Percentiles rank a stretch among this genome's conserved stretches.
phyloP scores from a whole-genome alignment of 2,888 invertebrate genomes.

The Caenorhabditis imperialis region DNA sequence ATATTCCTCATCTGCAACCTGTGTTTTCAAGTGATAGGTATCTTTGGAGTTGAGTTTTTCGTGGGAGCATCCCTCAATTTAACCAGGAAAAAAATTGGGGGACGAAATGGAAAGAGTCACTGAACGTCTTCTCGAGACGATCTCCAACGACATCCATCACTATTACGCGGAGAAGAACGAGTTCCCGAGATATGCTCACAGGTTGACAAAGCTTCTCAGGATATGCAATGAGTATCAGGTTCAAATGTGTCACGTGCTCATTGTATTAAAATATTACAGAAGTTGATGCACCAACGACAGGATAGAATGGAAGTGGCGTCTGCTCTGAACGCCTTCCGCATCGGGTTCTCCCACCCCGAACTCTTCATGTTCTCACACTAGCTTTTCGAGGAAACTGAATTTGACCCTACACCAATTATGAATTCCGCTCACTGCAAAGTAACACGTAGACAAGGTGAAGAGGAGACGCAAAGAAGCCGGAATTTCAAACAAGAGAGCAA shows the following conservation, averaged over 20 bases:
- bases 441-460: not conserved
- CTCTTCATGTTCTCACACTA: not conserved
- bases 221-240: constrained; percentile 6
- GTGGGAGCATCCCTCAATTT: not conserved
- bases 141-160: not conserved
- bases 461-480: not conserved
- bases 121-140: not conserved
- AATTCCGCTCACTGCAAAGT: not conserved
- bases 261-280: too few relatives aligned
- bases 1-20: not conserved
- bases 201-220: not conserved
- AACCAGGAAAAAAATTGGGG: not conserved
- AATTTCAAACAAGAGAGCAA: not conserved
- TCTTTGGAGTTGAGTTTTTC: too few relatives aligned
- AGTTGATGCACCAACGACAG: not conserved
- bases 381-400: not conserved
- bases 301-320: not conserved
- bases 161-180: constrained; percentile 2
- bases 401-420: not conserved
- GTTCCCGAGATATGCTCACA: not conserved
- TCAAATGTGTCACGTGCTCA: too few relatives aligned
- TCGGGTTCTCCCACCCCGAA: constrained; percentile 1
- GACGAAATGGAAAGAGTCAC: not conserved
- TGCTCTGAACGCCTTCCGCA: not conserved
- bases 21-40: constrained; percentile 1